Base-by-base conservation (phyloP, 2,797 vertebrate species). In the Atherinosoma microstoma region DNA sequence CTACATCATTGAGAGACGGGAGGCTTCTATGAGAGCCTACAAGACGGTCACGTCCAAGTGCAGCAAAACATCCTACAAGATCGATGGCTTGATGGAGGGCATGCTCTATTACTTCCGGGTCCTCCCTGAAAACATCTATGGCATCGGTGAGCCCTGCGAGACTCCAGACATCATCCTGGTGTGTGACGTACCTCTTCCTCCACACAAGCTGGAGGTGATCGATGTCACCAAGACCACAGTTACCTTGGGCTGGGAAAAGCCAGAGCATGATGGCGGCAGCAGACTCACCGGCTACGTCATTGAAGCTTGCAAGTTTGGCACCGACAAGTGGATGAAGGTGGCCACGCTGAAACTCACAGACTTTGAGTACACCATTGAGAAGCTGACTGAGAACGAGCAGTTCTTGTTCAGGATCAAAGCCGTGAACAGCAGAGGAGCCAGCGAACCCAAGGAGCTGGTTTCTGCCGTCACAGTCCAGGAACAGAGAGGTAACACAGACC, bases 311-410 rank as follows among this genome's bases (percentile, higher is more conserved):
- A 97, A 91, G 91, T 96, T 96, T 67, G 97, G 96, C 72, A 98
- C 96, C 2, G 97, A 99, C 75, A 97, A 97, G 74, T 99, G 98
- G 98, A 95, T 99, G 97, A 99, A 98, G 83, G 97, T 97, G 63
- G 96, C 96, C 69, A 96, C 96, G 0, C 70, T 99, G 81, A 99
- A 99, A 89, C 94, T 95, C 82, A 96, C 96, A 0, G 87, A 97
- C 83, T 95, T 96, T 0, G 96, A 98, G 66, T 96, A 97, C 80
- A 99, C 97, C 27, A 93, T 99, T 9, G 96, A 96, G 61, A 98
- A 98, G 84, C 94, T 99, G 68, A 99, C 98, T 80, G 98, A 99
- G 92, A 95, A 94, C 0, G 98, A 99, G 92, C 96, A 99, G 78
- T 99, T 98, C 83, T 89, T 97, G 83, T 98, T 99, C 91, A 96